phyloP scores from a whole-genome alignment of 1,140 invertebrate species.

The Magallana angulata region DNA sequence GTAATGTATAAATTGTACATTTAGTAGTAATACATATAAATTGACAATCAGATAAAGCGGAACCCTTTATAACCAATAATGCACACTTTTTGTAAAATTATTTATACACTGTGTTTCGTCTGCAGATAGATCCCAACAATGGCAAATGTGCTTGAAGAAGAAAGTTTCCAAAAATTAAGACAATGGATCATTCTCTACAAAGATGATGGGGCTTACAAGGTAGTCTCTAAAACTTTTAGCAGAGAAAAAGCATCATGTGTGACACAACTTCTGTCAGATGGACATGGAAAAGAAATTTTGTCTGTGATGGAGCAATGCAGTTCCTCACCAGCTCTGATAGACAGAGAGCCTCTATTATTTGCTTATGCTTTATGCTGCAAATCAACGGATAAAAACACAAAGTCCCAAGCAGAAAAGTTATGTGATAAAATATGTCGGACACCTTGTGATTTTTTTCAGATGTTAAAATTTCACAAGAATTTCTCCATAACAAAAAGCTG shows the following conservation, averaged over 20 bases:
- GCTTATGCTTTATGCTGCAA: slow-evolving; percentile 82
- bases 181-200: slow-evolving; percentile 55
- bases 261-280: slow-evolving; percentile 54
- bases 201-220: slow-evolving; percentile 58
- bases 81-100: too few relatives aligned
- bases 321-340: slow-evolving; percentile 53
- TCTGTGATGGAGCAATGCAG: slow-evolving; percentile 58
- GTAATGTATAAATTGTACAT: too few relatives aligned
- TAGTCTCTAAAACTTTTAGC: slow-evolving; percentile 49
- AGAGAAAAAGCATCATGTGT: slow-evolving; percentile 52
- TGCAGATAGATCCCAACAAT: not conserved
- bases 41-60: too few relatives aligned
- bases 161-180: not conserved
- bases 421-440: slow-evolving; percentile 81
- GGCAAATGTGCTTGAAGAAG: slow-evolving; percentile 11
- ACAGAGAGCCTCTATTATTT: slow-evolving; percentile 82
- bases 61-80: too few relatives aligned
- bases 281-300: slow-evolving; percentile 64
- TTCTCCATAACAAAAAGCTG: slow-evolving; percentile 79
- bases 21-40: too few relatives aligned
- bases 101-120: too few relatives aligned
- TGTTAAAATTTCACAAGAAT: slow-evolving; percentile 82
- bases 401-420: slow-evolving; percentile 81
- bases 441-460: slow-evolving; percentile 83
- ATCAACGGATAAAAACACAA: slow-evolving; percentile 79